phyloP scores from a whole-genome alignment of 2,888 invertebrate species.

The Macrophya annulata region DNA sequence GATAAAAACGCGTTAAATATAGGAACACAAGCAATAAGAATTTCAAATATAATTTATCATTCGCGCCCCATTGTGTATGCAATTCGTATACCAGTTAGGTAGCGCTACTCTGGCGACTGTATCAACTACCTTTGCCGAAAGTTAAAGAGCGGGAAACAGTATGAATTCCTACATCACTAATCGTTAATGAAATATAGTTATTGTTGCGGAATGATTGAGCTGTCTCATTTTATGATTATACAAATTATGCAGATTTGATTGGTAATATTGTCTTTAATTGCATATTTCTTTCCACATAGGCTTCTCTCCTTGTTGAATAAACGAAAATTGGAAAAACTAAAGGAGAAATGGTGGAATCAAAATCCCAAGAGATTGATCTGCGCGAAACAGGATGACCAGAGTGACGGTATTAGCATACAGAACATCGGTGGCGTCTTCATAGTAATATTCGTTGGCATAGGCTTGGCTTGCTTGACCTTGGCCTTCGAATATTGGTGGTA shows the following conservation, averaged over 20 bases:
- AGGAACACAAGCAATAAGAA: background rate
- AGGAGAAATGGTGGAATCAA: conserved; percentile 98
- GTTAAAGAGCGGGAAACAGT: background rate
- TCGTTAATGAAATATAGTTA: background rate
- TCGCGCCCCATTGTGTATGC: background rate
- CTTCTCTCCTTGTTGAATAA: conserved; percentile 96
- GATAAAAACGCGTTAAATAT: background rate
- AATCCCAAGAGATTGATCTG: conserved; percentile 90
- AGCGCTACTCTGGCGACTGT: background rate
- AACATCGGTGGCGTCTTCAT: conserved; percentile 99
- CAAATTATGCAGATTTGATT: background rate
- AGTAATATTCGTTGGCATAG: conserved; percentile 97
- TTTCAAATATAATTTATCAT: background rate
- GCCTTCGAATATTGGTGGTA: conserved; percentile 98
- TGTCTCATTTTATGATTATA: background rate
- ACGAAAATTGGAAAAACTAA: conserved; percentile 94
- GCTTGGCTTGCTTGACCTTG: conserved; percentile 93
- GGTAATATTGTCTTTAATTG: background rate
- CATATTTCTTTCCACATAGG: conserved; percentile 80
- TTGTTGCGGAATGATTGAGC: background rate
- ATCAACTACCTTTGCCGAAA: conserved; percentile 1
- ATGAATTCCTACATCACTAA: background rate
- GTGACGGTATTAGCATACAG: conserved; percentile 98
- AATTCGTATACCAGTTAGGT: background rate
- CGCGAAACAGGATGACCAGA: conserved; percentile 94